These are phyloP conservation scores for Coturnix japonica DNA, from an alignment of 2,113 vertebrate genomes.

Conservation along the genomic window DNA sequence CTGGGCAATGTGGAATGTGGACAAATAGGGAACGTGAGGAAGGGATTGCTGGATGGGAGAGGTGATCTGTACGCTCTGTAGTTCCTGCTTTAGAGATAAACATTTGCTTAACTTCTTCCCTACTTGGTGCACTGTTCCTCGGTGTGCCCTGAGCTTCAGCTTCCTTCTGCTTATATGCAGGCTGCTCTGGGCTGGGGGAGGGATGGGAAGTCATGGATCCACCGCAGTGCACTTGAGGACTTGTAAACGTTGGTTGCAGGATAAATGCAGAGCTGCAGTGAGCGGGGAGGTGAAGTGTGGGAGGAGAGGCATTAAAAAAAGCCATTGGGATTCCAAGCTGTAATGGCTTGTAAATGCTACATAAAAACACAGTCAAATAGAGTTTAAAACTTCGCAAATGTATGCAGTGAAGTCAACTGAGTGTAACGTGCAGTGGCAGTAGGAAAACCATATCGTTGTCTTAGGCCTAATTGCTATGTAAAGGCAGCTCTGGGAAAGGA, in stretches of 20 bases:
- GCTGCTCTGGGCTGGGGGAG: neutral
- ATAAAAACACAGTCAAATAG: neutral
- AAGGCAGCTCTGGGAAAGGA: constrained; percentile 12
- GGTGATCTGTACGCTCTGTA: neutral
- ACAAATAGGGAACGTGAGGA: neutral
- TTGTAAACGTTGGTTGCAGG: neutral
- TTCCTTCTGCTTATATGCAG: neutral
- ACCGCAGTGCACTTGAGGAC: neutral
- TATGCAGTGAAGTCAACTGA: neutral
- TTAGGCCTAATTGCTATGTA: neutral
- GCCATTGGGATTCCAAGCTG: neutral
- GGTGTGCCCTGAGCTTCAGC: neutral
- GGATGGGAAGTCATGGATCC: neutral
- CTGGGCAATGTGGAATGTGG: neutral
- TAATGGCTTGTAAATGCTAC: neutral
- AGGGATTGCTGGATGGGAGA: neutral
- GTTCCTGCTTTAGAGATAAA: constrained; percentile 25
- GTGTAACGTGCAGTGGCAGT: neutral
- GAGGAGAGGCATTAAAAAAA: neutral
- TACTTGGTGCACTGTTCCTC: neutral
- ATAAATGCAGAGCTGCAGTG: neutral
- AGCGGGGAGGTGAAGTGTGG: neutral
- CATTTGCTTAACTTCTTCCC: constrained; percentile 36
- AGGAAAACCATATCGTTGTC: neutral
- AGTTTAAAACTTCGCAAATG: neutral